Conservation (phyloP, 2,797 vertebrate genomes). For the Sciaenops ocellatus region DNA sequence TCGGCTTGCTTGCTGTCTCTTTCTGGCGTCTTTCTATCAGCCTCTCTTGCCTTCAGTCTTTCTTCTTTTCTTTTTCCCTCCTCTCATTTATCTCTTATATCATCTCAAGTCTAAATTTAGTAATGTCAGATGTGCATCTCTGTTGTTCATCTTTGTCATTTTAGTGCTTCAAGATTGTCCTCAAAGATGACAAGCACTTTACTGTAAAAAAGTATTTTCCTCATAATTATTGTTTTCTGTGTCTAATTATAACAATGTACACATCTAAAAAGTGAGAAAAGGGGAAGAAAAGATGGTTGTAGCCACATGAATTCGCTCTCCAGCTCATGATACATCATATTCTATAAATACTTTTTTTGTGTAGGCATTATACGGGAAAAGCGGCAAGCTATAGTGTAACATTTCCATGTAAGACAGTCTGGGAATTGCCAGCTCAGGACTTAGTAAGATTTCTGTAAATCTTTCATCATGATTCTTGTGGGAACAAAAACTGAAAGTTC, state of each 20-base stretch:
- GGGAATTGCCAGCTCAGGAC: constrained; percentile 22
- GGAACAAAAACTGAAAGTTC: constrained; percentile 21
- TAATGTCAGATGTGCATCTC: constrained; percentile 3
- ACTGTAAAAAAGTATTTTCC: not conserved
- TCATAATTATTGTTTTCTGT: not conserved
- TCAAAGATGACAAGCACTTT: not conserved
- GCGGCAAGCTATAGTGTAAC: not conserved
- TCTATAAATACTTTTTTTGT: not conserved
- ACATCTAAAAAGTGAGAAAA: constrained; percentile 6
- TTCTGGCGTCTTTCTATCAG: constrained; percentile 28
- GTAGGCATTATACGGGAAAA: not conserved
- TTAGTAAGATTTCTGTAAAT: constrained; percentile 12
- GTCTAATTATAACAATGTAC: not conserved
- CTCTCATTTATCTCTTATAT: not conserved
- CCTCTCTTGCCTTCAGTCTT: constrained; percentile 26
- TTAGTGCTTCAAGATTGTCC: not conserved
- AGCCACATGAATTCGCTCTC: not conserved
- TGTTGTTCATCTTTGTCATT: constrained; percentile 5
- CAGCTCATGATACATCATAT: not conserved
- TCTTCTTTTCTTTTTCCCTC: constrained; percentile 7
- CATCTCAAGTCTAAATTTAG: constrained; percentile 25
- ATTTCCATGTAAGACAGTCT: constrained; percentile 13
- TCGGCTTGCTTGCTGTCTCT: constrained; percentile 38
- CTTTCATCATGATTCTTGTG: not conserved
- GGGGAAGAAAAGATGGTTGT: not conserved